Evolutionary conservation across 2,888 invertebrate genomes (phyloP), one percentile per base, ranked within the genome.

Genomic region (Andrena praecox): DNA sequence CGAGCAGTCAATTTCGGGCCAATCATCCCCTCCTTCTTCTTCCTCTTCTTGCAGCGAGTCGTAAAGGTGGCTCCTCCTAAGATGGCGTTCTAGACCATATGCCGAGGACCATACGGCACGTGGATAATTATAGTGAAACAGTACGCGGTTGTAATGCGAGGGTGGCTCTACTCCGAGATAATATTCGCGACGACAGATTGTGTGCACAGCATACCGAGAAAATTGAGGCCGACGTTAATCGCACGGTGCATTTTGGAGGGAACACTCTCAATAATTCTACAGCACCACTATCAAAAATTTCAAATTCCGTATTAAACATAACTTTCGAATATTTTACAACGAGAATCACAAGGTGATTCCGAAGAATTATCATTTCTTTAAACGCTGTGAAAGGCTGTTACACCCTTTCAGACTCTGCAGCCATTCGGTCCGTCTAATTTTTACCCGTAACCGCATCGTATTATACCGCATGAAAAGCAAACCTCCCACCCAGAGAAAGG

Each of bases 61-160:
- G 48, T 56, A 73, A 84, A 77, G 77, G 62, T 64, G 62, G 64
- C 70, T 77, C 60, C 52, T 29, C 8, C 60, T 79, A 82, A 81
- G 63, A 85, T 59, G 75, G 62, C 68, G 70, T 73, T 81, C 67
- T 79, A 81, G 66, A 69, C 82, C 80, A 86, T 86, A 84, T 80
- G 88, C 77, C 68, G 70, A 48, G 73, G 76, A 67, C 76, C 80
- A 83, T 87, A 85, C 74, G 82, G 77, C 80, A 75, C 77, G 77
- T 83, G 85, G 83, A 88, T 84, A 86, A 89, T 87, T 87, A 84
- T 50, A 76, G 74, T 66, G 81, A 77, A 75, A 76, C 75, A 60
- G 64, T 50, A 77, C 54, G 77, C 68, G 74, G 62, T 84, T 48
- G 60, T 78, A 82, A 82, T 63, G 67, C 77, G 74, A 80, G 76